These are phyloP conservation scores for Cylindroiulus punctatus DNA, from an alignment of 2,888 invertebrate genomes.

Conservation along the genomic window DNA sequence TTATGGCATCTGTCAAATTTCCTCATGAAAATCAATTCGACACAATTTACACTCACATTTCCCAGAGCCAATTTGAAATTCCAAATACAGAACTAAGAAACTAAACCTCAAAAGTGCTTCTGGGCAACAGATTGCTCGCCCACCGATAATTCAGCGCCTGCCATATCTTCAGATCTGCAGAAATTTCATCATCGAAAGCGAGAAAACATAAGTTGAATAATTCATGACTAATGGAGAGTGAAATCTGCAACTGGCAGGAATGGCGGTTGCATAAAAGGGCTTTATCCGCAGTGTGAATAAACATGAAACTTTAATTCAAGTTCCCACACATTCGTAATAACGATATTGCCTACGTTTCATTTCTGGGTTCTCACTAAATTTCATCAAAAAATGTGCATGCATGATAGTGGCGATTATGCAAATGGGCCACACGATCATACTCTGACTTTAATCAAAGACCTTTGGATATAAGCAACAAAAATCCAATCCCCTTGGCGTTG, in stretches of 20 bases:
- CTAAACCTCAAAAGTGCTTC: neutral
- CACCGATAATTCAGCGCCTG: neutral
- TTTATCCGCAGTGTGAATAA: neutral
- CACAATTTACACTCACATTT: neutral
- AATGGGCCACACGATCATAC: too few relatives aligned
- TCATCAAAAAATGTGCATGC: too few relatives aligned
- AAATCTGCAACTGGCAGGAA: neutral
- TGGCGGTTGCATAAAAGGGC: neutral
- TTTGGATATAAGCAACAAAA: too few relatives aligned
- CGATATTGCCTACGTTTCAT: too few relatives aligned
- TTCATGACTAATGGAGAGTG: neutral
- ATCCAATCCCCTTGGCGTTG: too few relatives aligned
- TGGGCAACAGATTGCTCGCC: neutral
- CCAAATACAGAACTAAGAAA: neutral
- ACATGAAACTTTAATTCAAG: too few relatives aligned
- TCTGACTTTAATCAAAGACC: neutral
- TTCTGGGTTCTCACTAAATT: too few relatives aligned
- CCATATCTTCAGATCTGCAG: neutral
- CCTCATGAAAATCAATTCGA: neutral
- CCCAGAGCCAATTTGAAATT: neutral
- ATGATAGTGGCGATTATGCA: too few relatives aligned
- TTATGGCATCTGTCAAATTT: neutral
- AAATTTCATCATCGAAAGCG: neutral
- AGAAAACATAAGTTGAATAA: neutral
- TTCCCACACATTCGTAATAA: too few relatives aligned